Percentiles rank a stretch among this genome's conserved stretches.
Conservation (phyloP, 2,888 invertebrate species). For the Hyles lineata region DNA sequence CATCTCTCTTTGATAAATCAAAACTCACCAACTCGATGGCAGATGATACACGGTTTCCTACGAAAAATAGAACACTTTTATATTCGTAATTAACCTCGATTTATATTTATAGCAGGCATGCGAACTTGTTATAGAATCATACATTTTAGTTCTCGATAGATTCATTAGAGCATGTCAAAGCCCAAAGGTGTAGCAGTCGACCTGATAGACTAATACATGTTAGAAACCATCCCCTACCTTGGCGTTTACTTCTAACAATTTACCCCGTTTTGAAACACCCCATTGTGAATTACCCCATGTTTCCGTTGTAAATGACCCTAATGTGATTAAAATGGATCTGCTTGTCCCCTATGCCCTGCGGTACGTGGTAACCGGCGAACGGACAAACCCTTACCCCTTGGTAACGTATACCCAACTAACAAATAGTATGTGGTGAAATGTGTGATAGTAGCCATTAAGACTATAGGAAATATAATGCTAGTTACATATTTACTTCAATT, state of each 20-base stretch:
- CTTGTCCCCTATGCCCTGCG: constrained; percentile 81
- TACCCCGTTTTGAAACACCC: constrained; percentile 37
- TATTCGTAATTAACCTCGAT: constrained; percentile 9
- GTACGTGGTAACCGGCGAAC: constrained; percentile 67
- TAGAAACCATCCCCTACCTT: constrained; percentile 72
- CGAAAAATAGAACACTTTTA: not conserved
- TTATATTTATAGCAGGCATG: constrained; percentile 3
- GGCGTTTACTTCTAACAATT: constrained; percentile 72
- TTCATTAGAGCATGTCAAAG: constrained; percentile 62
- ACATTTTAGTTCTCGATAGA: constrained; percentile 50
- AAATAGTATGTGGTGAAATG: constrained; percentile 99
- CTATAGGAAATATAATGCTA: constrained; percentile 99
- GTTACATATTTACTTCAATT: constrained; percentile 99
- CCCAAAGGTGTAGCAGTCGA: constrained; percentile 80
- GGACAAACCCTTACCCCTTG: constrained; percentile 64
- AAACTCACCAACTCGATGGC: not conserved
- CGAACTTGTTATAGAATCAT: constrained; percentile 16
- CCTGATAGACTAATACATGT: constrained; percentile 23
- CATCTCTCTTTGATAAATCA: not conserved
- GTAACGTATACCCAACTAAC: constrained; percentile 79
- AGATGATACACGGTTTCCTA: not conserved
- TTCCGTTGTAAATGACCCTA: constrained; percentile 47
- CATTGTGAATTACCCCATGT: constrained; percentile 43
- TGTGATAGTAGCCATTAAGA: constrained; percentile 99
- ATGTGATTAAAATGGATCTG: constrained; percentile 75